Evolutionary conservation across 2,888 invertebrate genomes (phyloP).

Genomic region (Andrena praecox): DNA sequence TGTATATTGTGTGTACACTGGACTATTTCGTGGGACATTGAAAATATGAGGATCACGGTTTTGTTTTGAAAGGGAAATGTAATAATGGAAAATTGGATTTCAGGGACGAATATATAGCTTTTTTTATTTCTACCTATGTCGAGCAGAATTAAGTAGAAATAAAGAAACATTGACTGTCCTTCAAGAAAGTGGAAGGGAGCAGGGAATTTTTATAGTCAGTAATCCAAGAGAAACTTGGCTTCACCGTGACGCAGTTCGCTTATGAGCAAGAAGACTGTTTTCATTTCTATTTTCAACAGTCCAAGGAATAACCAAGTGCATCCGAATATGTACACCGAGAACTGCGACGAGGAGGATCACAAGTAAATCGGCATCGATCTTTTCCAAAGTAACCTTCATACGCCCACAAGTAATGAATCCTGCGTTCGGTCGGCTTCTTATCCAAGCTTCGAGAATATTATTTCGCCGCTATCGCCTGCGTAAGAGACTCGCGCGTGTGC

Average conservation of each 20-base stretch:
- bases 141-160: no score
- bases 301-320: background rate
- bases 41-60: background rate
- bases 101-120: no score
- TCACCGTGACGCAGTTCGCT: no score
- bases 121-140: no score
- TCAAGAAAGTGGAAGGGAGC: no score
- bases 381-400: conserved; percentile 30
- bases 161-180: no score
- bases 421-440: conserved; percentile 64
- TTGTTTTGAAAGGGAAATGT: no score
- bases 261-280: no score
- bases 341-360: background rate
- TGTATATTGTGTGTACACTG: background rate
- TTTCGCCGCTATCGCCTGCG: conserved; percentile 72
- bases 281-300: background rate
- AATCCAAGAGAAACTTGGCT: no score
- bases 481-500: conserved; percentile 69
- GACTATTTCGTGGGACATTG: background rate
- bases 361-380: conserved; percentile 42
- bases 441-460: conserved; percentile 70
- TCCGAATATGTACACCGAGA: no score
- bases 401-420: conserved; percentile 36
- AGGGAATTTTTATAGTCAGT: no score
- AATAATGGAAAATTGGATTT: no score